Evolutionary conservation across 1,140 invertebrate species (phyloP).

Genomic region (Tribolium madens): DNA sequence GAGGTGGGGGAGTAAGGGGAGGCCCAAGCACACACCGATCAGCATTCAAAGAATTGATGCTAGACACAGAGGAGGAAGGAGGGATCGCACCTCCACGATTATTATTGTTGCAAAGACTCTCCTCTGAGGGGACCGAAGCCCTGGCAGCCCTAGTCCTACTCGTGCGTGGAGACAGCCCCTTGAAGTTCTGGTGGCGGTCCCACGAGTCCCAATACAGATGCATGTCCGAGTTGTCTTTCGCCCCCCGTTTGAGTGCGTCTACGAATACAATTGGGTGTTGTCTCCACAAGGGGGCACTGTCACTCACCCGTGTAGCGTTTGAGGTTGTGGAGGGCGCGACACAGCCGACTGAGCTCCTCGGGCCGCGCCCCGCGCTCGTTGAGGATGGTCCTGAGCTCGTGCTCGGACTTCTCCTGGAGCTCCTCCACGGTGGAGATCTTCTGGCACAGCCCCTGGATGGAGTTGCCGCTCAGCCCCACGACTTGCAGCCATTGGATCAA

Average conservation of each 20-base stretch:
- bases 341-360: constrained; percentile 84
- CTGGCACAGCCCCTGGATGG: constrained; percentile 69
- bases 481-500: constrained; percentile 91
- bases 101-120: constrained; percentile 69
- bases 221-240: constrained; percentile 71
- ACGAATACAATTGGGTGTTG: too few species aligned
- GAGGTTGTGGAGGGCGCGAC: constrained; percentile 86
- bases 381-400: constrained; percentile 82
- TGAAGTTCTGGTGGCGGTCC: constrained; percentile 71
- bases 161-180: constrained; percentile 72
- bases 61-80: constrained; percentile 64
- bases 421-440: constrained; percentile 80
- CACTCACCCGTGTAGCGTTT: constrained; percentile 88
- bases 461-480: constrained; percentile 75
- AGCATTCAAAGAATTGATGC: constrained; percentile 64
- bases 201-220: constrained; percentile 94
- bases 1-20: constrained; percentile 62
- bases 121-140: constrained; percentile 74
- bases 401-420: constrained; percentile 85
- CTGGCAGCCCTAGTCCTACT: constrained; percentile 68
- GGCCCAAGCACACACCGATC: constrained; percentile 56
- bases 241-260: constrained; percentile 74
- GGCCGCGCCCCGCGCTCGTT: constrained; percentile 75
- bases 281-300: too few species aligned
- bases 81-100: constrained; percentile 63